A percentile compares a stretch with the other conserved stretches of the same genome.
These are phyloP conservation scores for Pandemis corylana DNA, from an alignment of 2,888 invertebrate genomes.

Conservation along the genomic window DNA sequence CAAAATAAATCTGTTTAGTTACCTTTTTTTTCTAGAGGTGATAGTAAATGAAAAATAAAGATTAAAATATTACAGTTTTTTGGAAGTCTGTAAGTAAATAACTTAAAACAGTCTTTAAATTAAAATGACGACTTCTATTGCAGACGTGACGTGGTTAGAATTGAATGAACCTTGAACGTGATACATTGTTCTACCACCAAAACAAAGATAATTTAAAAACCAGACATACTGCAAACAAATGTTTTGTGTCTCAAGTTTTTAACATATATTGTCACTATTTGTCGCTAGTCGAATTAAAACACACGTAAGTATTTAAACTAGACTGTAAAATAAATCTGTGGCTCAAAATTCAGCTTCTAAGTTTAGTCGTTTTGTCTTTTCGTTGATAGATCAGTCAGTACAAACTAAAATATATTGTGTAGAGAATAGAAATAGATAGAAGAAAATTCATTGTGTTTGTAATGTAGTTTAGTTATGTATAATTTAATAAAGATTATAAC, in stretches of 20 bases:
- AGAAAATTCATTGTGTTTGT: neutral
- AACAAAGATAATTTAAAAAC: conserved; percentile 31
- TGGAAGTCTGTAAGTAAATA: neutral
- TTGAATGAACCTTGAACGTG: neutral
- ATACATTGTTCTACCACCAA: conserved; percentile 25
- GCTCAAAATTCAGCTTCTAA: too few species aligned
- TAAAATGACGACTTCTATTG: neutral
- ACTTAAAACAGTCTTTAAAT: neutral
- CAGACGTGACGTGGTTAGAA: neutral
- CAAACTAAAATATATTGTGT: too few species aligned
- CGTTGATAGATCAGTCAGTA: too few species aligned
- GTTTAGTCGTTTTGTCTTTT: too few species aligned
- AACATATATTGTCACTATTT: neutral
- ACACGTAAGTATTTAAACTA: too few species aligned
- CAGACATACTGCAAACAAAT: conserved; percentile 19
- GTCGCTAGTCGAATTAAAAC: too few species aligned
- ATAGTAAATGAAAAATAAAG: too few species aligned
- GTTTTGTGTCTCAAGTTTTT: conserved; percentile 12
- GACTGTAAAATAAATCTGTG: too few species aligned
- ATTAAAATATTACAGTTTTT: neutral
- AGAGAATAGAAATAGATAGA: too few species aligned
- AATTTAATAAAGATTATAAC: neutral
- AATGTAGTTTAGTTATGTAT: neutral
- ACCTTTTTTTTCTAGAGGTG: too few species aligned
- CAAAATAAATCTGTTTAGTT: too few species aligned